Conservation (phyloP, 1,140 invertebrate species). For the Macrotrachela quadricornifera region DNA sequence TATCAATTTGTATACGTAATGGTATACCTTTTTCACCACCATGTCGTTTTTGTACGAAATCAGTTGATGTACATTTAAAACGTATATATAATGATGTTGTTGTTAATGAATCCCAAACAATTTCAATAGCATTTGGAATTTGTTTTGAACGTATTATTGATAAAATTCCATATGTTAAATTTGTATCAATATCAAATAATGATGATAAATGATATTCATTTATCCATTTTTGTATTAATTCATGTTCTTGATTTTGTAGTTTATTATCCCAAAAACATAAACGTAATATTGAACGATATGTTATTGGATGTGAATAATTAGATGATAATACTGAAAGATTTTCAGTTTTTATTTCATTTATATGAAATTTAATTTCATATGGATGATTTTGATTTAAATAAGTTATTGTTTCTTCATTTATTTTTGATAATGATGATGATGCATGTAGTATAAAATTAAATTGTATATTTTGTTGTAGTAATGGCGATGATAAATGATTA, state of each 20-base stretch:
- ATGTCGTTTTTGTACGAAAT: constrained; percentile 91
- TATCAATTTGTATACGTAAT: constrained; percentile 66
- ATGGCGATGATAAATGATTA: too few relatives aligned
- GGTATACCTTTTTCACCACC: constrained; percentile 91
- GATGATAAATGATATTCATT: constrained; percentile 5
- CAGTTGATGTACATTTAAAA: constrained; percentile 88
- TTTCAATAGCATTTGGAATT: constrained; percentile 1
- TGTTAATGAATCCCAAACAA: constrained; percentile 6
- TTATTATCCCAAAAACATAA: constrained; percentile 6
- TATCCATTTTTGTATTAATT: constrained; percentile 7
- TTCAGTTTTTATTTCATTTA: neutral
- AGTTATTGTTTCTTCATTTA: constrained; percentile 82
- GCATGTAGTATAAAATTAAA: too few relatives aligned
- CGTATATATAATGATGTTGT: constrained; percentile 13
- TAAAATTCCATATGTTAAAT: constrained; percentile 1
- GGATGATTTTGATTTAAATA: constrained; percentile 69
- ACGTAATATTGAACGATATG: neutral
- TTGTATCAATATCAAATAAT: constrained; percentile 5
- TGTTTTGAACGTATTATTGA: neutral
- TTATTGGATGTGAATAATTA: neutral
- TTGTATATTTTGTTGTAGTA: too few relatives aligned
- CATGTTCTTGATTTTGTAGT: constrained; percentile 4
- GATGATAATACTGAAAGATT: neutral
- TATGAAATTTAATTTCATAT: constrained; percentile 2
- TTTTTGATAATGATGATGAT: constrained; percentile 83